Evolutionary conservation across 2,888 invertebrate genomes (phyloP), one percentile per base, ranked within the genome.

Genomic region (Trichogramma dendrolimi): DNA sequence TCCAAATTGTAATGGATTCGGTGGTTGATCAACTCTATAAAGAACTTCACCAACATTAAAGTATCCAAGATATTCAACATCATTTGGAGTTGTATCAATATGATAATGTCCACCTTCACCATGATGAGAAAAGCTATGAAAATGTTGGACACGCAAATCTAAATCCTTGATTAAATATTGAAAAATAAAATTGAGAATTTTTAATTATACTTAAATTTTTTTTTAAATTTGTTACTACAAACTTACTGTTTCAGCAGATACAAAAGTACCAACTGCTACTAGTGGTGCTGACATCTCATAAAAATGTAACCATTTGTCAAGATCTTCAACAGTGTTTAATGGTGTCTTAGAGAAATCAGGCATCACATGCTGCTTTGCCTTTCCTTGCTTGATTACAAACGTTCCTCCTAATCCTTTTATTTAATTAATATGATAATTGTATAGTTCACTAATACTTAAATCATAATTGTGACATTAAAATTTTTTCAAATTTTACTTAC

Each of bases 101-200:
- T 99, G 98, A 82, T 98, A 99, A 83, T 99, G 98, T 0, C 97
- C 97, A 68, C 92, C 94, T 82, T 90, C 88, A 62, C 89, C 90
- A 77, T 88, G 88, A 73, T 85, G 81, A 69, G 91, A 89, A 79
- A 91, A 93, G 75, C 94, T 94, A 81, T 98, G 98, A 79, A 97
- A 97, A 82, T 98, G 98, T 80, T 97, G 96, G 67, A 94, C 86
- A 71, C 97, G 86, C 67, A 98, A 84, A 81, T 96, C 94, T 76
- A 94, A 81, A 39, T 87, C 94, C 94, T 94, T 73, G 50, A 81
- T 48, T 46, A 52, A 48, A 41, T 58, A 58, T 41, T 58, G 55
- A 61, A 61, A 61, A 49, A 58, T 27, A 48, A 6, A 48, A 48
- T 48, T 48, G 1, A 48, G 14, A n/a, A 11, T 48, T 8, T n/a